Percentiles rank a stretch among this genome's conserved stretches.
Evolutionary conservation across 2,113 vertebrate species (phyloP).

Genomic region (Tenrec ecaudatus): DNA sequence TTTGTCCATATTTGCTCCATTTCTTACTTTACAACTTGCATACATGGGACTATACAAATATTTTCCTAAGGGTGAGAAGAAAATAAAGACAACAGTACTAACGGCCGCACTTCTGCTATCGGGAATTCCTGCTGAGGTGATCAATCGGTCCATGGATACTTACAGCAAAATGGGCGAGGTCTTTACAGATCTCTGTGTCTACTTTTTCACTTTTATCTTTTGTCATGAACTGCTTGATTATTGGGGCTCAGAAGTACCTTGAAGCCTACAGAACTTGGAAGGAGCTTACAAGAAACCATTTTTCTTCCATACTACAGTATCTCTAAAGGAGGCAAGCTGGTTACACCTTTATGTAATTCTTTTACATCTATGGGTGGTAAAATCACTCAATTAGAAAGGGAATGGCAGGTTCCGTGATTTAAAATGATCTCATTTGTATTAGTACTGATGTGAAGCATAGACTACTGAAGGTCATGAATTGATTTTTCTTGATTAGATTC

Average conservation of each 20-base stretch:
- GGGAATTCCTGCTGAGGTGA: conserved; percentile 97
- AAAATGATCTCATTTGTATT: conserved; percentile 60
- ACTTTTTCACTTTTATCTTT: conserved; percentile 98
- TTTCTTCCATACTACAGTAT: conserved; percentile 67
- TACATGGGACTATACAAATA: conserved; percentile 98
- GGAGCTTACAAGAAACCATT: conserved; percentile 59
- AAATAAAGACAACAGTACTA: conserved; percentile 94
- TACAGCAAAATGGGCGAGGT: conserved; percentile 99
- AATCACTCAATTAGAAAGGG: conserved; percentile 68
- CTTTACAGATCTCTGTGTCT: conserved; percentile 97
- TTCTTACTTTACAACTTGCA: conserved; percentile 97
- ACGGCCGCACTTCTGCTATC: conserved; percentile 96
- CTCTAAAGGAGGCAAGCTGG: conserved; percentile 71
- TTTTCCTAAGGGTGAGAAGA: conserved; percentile 98
- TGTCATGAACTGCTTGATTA: conserved; percentile 92
- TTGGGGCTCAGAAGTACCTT: conserved; percentile 90
- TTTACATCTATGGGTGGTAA: conserved; percentile 76
- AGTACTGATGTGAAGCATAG: conserved; percentile 75
- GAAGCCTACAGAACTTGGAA: conserved; percentile 76
- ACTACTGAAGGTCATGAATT: conserved; percentile 67
- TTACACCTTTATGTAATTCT: conserved; percentile 74
- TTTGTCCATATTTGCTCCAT: conserved; percentile 98
- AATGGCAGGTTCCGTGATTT: conserved; percentile 67
- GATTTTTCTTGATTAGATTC: conserved; percentile 75
- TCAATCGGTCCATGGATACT: conserved; percentile 98